Evolutionary conservation across 2,113 vertebrate species (phyloP).

Genomic region (Zootoca vivipara): DNA sequence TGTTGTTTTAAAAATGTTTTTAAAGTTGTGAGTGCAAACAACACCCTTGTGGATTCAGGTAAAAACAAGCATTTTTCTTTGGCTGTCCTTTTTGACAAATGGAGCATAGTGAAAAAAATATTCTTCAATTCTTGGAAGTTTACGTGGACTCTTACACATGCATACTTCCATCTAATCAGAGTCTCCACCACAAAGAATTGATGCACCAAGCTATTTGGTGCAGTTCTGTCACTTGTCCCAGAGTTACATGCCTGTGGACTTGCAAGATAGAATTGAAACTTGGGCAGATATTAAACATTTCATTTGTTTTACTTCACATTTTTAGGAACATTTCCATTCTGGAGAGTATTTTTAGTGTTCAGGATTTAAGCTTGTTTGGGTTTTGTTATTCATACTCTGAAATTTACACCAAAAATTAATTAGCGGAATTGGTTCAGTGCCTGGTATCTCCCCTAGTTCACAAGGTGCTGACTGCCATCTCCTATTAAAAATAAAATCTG

Average conservation of each 20-base stretch:
- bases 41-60: neutral
- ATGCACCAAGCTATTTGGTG: neutral
- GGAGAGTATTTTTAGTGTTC: conserved; percentile 1
- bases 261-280: conserved; percentile 5
- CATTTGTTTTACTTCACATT: neutral
- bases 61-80: rapidly evolving
- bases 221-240: neutral
- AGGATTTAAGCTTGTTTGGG: neutral
- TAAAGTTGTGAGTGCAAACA: rapidly evolving
- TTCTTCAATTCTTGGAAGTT: conserved; percentile 31
- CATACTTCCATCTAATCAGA: neutral
- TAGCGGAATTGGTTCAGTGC: conserved; percentile 8
- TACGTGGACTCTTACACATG: neutral
- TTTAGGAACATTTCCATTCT: conserved; percentile 54
- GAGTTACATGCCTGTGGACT: neutral
- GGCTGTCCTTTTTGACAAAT: rapidly evolving
- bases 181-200: neutral
- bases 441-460: neutral
- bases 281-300: neutral
- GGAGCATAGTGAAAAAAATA: conserved; percentile 13
- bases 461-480: neutral
- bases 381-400: conserved; percentile 19
- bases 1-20: neutral
- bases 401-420: neutral
- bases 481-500: neutral